Evolutionary conservation across 2,888 invertebrate species (phyloP).

Genomic region (Leucophenga maculata): DNA sequence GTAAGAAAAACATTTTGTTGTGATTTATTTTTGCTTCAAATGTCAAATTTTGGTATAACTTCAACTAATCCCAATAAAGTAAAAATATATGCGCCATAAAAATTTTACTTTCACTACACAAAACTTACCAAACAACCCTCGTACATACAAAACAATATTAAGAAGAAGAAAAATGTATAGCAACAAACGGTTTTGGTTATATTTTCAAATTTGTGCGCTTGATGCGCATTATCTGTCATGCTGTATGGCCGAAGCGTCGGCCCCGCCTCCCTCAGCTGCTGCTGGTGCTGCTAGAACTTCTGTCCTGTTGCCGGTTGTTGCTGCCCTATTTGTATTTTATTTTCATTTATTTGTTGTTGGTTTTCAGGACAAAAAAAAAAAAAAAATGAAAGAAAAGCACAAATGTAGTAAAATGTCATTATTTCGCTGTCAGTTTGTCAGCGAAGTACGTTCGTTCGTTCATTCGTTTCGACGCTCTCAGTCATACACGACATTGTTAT

Average conservation of each 20-base stretch:
- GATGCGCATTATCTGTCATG: neutral
- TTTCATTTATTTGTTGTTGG: neutral
- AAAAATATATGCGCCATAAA: too few relatives aligned
- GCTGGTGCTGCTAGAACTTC: neutral
- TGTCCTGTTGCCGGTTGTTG: neutral
- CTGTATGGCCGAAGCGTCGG: neutral
- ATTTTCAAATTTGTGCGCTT: neutral
- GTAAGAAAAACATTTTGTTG: too few relatives aligned
- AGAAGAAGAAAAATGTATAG: neutral
- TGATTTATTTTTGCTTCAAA: too few relatives aligned
- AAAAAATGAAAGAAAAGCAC: neutral
- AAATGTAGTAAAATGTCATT: constrained; percentile 18
- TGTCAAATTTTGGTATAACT: too few relatives aligned
- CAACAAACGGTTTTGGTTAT: neutral
- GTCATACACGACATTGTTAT: too few relatives aligned
- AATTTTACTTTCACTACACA: too few relatives aligned
- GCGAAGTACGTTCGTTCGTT: neutral
- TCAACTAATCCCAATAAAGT: too few relatives aligned
- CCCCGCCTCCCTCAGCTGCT: neutral
- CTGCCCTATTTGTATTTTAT: neutral
- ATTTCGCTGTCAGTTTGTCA: constrained; percentile 18
- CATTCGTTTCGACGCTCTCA: too few relatives aligned
- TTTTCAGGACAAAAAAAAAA: neutral
- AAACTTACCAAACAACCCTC: neutral
- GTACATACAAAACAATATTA: neutral